Base-by-base conservation (phyloP, 2,888 invertebrate species). In the Drosophila borealis region DNA sequence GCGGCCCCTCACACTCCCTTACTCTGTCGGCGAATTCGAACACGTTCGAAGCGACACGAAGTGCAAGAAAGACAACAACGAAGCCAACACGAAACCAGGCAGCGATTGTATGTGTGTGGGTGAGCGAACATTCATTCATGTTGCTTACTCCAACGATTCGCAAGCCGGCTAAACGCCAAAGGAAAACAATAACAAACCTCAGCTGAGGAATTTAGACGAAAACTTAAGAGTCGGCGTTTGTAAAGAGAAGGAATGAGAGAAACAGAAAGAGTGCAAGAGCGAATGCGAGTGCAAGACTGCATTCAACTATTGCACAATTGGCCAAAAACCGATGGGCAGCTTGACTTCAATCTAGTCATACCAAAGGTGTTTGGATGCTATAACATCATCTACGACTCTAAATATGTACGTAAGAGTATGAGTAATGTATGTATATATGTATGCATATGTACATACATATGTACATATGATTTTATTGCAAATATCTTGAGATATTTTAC, bases 111-210 rank as follows among this genome's bases (percentile, higher is more conserved):
- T 57, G 37, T 36, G 42, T 49, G 54, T 53, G 61, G 46, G 71
- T 60, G 69, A 62, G 64, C 70, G 44, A 57, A 75, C 71, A 70
- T 78, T 86, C 84, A 88, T 85, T 85, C 83, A 86, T 74, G 60
- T 68, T 72, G 61, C 63, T 66, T 67, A 71, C 80, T 63, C 61
- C 62, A 70, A 53, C 67, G 56, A 72, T 69, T 54, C 59, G 56
- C 71, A 80, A 80, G 69, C 84, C 89, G 84, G 87, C 81, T 84
- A 78, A 84, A 72, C 60, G 70, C 68, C 68, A 69, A 86, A 86
- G 72, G 79, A 89, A 87, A 84, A 84, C 83, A 84, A 84, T 88
- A 84, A 84, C 89, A 84, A 84, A 88, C 78, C 83, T 74, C 88
- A 88, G 88, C 87, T 86, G 82, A 71, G 88, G 63, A 85, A 81